Percentiles rank a stretch among this genome's conserved stretches.
Conservation (phyloP, 2,888 invertebrate genomes). For the Agriopis aurantiaria region DNA sequence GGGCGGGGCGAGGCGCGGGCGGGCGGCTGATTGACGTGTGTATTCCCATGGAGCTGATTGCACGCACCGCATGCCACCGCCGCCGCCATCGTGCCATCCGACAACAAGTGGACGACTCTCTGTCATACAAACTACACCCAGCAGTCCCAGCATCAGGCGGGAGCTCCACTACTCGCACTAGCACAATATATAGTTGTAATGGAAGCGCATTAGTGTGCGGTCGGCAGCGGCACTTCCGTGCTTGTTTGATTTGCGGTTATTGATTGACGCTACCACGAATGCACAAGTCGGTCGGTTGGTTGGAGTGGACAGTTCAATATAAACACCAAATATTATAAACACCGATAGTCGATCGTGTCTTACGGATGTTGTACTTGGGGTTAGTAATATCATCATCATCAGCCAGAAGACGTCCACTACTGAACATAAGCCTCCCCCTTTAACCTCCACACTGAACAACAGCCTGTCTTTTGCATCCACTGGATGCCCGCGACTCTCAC, state of each 20-base stretch:
- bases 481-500: no score
- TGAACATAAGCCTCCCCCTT: no score
- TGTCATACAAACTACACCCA: background rate
- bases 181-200: background rate
- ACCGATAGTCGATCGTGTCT: background rate
- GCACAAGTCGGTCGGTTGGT: background rate
- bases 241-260: conserved; percentile 13
- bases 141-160: background rate
- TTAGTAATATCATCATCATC: no score
- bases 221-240: background rate
- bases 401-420: no score
- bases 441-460: no score
- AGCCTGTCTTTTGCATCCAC: no score
- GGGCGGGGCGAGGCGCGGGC: no score
- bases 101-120: background rate
- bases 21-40: background rate
- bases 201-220: background rate
- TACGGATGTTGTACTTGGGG: background rate
- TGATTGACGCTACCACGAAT: conserved; percentile 7
- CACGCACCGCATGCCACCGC: background rate
- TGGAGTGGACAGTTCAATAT: background rate
- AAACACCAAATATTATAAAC: background rate
- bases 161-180: background rate
- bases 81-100: no score
- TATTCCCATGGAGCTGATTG: background rate